Evolutionary conservation across 2,797 vertebrate genomes (phyloP), one percentile per base, ranked within the genome.

Genomic region (Monodelphis domestica): DNA sequence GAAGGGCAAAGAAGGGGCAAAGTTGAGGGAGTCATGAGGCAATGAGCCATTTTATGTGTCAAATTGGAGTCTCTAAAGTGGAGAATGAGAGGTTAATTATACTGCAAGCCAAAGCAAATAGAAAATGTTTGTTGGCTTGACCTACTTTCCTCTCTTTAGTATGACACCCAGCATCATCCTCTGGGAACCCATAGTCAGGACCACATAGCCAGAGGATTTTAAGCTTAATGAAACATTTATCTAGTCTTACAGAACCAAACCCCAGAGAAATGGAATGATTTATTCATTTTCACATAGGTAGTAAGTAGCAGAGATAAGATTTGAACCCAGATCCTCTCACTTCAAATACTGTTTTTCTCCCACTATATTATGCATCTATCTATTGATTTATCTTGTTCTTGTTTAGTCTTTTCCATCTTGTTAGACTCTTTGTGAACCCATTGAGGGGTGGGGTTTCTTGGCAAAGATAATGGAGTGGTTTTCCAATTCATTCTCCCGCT

Each of bases 11-110:
- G 12, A 0, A 87, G 84, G 95, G 95, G 55, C 57, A 84, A 0
- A 0, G 51, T 30, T 3, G 4, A 0, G 26, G 55, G 3, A 12
- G 33, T 50, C 2, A 12, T 0, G 1, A 26, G 50, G 10, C 2
- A 7, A 21, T 59, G 24, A 56, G 33, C 45, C 30, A 5, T 29
- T 84, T 84, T 53, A 0, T 78, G 4, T 0, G 0, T 29, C 89
- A 29, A 24, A 78, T 9, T 14, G 0, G 0, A 14, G 89, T 90
- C 1, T 55, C 53, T 53, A 52, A 54, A 84, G 5, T 0, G 1
- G 33, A 21, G 70, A 84, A 84, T 84, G 38, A 26, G 78, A 90
- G 26, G 24, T 30, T 21, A 38, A 15, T 45, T 28, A 91, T 89
- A 88, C 26, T 89, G 45, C 6, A 0, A 24, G 15, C 51, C 51